Base-by-base conservation (phyloP, 2,113 vertebrate species). In the Colistium nudipinnis region DNA sequence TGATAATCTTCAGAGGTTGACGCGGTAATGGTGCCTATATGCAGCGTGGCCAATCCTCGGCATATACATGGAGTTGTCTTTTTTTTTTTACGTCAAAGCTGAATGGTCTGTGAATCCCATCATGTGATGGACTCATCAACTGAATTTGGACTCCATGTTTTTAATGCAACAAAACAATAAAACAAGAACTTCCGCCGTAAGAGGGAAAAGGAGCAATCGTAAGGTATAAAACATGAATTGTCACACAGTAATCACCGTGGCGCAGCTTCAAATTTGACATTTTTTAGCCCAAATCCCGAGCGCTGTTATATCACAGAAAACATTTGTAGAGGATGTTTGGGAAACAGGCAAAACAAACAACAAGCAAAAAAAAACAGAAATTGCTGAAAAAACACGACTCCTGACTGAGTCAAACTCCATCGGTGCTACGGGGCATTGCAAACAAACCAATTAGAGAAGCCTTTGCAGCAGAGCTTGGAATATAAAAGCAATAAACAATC, bases 401-500 rank as follows among this genome's bases (percentile, higher is more conserved):
- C 56, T 51, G 31, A 30, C 52, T 76, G 62, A 84, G 72, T 70
- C 57, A 66, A 73, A 84, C 79, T 81, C 62, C 36, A 55, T 78
- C 38, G 49, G 55, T 49, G 54, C 74, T 74, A 48, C 69, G 59
- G 47, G 68, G 67, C 63, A 76, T 69, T 10, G 49, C 81, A 85
- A 88, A 87, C 80, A 88, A 83, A 75, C 76, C 68, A 81, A 83
- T 80, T 81, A 83, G 71, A 67, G 74, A 66, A 65, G 74, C 47
- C 52, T 78, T 53, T 66, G 67, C 75, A 14, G 67, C 54, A 78
- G 65, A 61, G 68, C 22, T 38, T 76, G 71, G 78, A 75, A 80
- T 85, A 80, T 80, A 76, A 82, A 83, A 80, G 73, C 70, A 86
- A 82, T 80, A 86, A 90, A 90, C 81, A 88, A 87, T 83, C 78